Evolutionary conservation across 2,113 vertebrate species (phyloP).

Genomic region (Platanista minor): DNA sequence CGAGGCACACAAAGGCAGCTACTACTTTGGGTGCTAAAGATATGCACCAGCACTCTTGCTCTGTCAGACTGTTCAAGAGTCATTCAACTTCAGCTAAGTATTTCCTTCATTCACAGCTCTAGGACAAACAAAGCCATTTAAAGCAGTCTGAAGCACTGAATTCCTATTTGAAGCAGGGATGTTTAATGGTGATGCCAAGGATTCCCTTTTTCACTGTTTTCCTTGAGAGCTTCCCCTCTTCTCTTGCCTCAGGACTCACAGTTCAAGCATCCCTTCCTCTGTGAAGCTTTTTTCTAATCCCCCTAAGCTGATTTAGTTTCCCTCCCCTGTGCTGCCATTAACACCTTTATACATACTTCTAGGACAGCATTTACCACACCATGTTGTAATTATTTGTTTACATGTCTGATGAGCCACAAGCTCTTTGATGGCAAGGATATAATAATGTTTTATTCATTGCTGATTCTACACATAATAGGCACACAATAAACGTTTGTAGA

Average conservation of each 20-base stretch:
- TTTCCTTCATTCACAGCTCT: constrained; percentile 12
- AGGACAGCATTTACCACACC: not conserved
- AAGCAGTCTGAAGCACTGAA: constrained; percentile 20
- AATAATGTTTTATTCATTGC: constrained; percentile 23
- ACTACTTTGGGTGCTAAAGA: not conserved
- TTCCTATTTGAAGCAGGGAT: not conserved
- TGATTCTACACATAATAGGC: constrained; percentile 8
- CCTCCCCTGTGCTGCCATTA: not conserved
- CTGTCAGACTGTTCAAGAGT: constrained; percentile 4
- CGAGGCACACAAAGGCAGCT: not conserved
- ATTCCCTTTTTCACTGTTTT: not conserved
- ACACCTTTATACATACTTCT: not conserved
- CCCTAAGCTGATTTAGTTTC: not conserved
- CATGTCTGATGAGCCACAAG: constrained; percentile 8
- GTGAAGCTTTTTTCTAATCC: constrained; percentile 15
- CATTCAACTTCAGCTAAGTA: constrained; percentile 30
- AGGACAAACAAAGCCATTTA: constrained; percentile 21
- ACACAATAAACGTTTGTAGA: constrained; percentile 41
- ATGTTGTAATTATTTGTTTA: constrained; percentile 27
- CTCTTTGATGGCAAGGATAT: constrained; percentile 20
- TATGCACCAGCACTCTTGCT: not conserved
- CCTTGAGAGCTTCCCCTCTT: not conserved
- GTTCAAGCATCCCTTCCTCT: not conserved
- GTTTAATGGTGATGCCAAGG: not conserved
- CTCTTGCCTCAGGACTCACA: constrained; percentile 32